Percentiles rank a stretch among this genome's conserved stretches.
These are phyloP conservation scores for Drosophila neocordata DNA, from an alignment of 1,140 invertebrate genomes.

Conservation along the genomic window DNA sequence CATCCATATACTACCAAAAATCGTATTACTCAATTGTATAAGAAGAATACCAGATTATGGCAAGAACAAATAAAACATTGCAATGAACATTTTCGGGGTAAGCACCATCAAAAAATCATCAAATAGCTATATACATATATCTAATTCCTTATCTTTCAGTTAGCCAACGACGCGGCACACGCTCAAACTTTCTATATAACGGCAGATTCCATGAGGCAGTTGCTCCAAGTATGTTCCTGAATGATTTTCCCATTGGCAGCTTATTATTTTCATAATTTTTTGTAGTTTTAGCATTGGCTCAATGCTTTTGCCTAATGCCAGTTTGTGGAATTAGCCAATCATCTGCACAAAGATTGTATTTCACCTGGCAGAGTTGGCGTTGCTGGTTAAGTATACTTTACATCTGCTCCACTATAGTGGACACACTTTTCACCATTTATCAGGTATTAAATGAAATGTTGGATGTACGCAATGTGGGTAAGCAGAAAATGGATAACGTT, in stretches of 20 bases:
- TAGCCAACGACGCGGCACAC: constrained; percentile 21
- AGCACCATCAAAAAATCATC: background rate
- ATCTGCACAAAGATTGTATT: constrained; percentile 43
- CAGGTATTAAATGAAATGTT: constrained; percentile 41
- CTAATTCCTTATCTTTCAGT: background rate
- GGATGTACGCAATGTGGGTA: constrained; percentile 74
- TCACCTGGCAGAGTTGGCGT: constrained; percentile 60
- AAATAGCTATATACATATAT: background rate
- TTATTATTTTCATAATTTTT: too few species aligned
- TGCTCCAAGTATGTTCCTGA: constrained; percentile 59
- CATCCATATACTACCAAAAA: background rate
- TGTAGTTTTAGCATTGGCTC: constrained; percentile 68
- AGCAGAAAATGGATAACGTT: constrained; percentile 11
- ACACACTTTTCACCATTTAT: constrained; percentile 52
- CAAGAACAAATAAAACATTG: background rate
- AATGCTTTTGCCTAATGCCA: constrained; percentile 80
- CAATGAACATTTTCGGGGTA: constrained; percentile 4
- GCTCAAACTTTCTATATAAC: constrained; percentile 40
- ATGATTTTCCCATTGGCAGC: too few species aligned
- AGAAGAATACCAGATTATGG: background rate
- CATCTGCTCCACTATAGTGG: constrained; percentile 39
- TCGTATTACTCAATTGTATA: background rate
- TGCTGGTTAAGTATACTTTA: constrained; percentile 53
- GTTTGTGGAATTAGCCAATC: constrained; percentile 56
- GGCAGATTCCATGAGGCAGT: constrained; percentile 74